Evolutionary conservation across 1,140 invertebrate genomes (phyloP).

Genomic region (Drosophila orosa): DNA sequence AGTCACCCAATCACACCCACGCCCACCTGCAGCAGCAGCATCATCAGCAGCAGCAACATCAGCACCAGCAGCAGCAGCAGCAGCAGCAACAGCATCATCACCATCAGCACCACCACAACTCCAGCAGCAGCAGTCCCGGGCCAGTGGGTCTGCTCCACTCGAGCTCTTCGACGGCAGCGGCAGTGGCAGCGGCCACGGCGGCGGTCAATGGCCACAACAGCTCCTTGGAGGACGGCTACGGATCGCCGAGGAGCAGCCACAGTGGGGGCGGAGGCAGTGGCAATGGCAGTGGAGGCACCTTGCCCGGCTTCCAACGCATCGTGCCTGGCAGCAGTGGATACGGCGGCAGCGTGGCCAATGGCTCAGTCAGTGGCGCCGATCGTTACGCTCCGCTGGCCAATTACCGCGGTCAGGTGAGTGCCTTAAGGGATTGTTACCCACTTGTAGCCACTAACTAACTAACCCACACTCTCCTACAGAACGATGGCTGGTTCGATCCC

Average conservation of each 20-base stretch:
- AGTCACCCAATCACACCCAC: slow-evolving; percentile 66
- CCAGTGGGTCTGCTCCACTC: slow-evolving; percentile 56
- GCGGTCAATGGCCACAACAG: slow-evolving; percentile 55
- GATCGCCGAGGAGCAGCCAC: slow-evolving; percentile 72
- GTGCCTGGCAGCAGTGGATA: slow-evolving; percentile 44
- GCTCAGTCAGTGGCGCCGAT: slow-evolving; percentile 57
- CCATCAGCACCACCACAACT: slow-evolving; percentile 66
- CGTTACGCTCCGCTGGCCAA: slow-evolving; percentile 76
- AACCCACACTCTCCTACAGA: slow-evolving; percentile 42
- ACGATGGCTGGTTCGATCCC: slow-evolving; percentile 77
- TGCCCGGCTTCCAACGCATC: slow-evolving; percentile 77
- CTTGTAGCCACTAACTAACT: background rate
- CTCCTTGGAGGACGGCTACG: slow-evolving; percentile 72
- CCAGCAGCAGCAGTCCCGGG: slow-evolving; percentile 62
- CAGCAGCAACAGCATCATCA: slow-evolving; percentile 64
- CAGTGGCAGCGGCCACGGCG: slow-evolving; percentile 22
- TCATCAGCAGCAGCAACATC: slow-evolving; percentile 58
- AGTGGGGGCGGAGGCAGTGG: slow-evolving; percentile 54
- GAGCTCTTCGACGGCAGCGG: slow-evolving; percentile 33
- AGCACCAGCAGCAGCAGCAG: slow-evolving; percentile 39
- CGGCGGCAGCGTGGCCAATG: slow-evolving; percentile 65
- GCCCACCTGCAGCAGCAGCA: slow-evolving; percentile 59
- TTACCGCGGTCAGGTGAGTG: slow-evolving; percentile 78
- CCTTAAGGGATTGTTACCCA: background rate
- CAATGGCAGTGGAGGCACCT: slow-evolving; percentile 43